Percentiles rank a stretch among this genome's conserved stretches.
Evolutionary conservation across 1,140 invertebrate genomes (phyloP).

Genomic region (Drosophila sproati): DNA sequence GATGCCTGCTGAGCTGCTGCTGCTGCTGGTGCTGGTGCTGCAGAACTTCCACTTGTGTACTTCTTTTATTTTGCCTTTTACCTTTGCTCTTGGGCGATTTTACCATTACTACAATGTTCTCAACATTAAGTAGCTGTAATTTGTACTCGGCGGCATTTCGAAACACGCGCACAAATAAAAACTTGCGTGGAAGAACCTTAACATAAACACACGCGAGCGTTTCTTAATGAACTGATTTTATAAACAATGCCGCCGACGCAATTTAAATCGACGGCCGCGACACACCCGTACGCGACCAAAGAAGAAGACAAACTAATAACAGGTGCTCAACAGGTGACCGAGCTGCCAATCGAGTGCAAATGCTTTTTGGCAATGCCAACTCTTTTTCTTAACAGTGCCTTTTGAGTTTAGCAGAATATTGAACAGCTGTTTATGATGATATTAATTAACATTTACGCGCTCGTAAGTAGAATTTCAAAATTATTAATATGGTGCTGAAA

Average conservation of each 20-base stretch:
- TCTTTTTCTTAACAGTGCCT: not conserved
- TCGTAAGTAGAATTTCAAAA: too few species aligned
- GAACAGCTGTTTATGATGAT: constrained; percentile 9
- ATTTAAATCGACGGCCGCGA: constrained; percentile 43
- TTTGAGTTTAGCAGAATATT: constrained; percentile 1
- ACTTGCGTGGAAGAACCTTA: constrained; percentile 9
- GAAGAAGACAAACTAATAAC: constrained; percentile 44
- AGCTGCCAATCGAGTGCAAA: constrained; percentile 10
- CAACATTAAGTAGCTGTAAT: constrained; percentile 39
- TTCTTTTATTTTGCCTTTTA: constrained; percentile 21
- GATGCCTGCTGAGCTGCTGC: constrained; percentile 25
- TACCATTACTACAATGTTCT: constrained; percentile 19
- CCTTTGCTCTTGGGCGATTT: constrained; percentile 28
- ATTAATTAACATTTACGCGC: not conserved
- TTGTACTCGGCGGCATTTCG: constrained; percentile 33
- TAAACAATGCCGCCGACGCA: constrained; percentile 46
- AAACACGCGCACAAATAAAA: constrained; percentile 25
- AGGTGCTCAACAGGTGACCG: constrained; percentile 46
- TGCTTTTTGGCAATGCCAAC: constrained; percentile 5
- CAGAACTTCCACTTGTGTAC: constrained; percentile 40
- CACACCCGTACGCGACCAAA: constrained; percentile 44
- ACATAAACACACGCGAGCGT: constrained; percentile 25
- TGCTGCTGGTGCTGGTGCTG: not conserved
- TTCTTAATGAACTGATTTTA: constrained; percentile 36
- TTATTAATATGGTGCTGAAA: too few species aligned